Percentiles rank a stretch among this genome's conserved stretches.
These are phyloP conservation scores for Bombus difficillimus DNA, from an alignment of 1,140 invertebrate species.

Conservation along the genomic window DNA sequence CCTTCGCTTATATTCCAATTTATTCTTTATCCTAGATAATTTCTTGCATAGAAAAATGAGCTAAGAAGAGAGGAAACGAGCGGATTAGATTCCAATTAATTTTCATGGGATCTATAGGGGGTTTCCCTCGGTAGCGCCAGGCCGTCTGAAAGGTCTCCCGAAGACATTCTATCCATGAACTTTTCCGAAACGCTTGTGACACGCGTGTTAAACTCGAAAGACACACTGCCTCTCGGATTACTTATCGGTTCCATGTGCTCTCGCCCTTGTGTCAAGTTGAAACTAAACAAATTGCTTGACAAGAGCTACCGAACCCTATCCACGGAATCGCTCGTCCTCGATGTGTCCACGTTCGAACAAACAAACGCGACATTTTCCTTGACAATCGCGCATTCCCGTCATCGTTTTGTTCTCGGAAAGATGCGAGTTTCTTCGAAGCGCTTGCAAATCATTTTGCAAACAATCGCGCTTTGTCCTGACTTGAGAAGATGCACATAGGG, in stretches of 20 bases:
- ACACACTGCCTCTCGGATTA: conserved; percentile 69
- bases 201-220: conserved; percentile 51
- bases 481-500: no score
- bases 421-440: background rate
- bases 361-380: conserved; percentile 45
- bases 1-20: background rate
- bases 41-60: background rate
- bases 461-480: no score
- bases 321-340: conserved; percentile 10
- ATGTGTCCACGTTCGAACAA: conserved; percentile 32
- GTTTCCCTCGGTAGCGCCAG: conserved; percentile 45
- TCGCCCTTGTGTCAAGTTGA: conserved; percentile 71
- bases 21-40: background rate
- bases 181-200: conserved; percentile 59
- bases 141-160: conserved; percentile 40
- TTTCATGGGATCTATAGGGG: background rate
- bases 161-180: conserved; percentile 36
- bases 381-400: background rate
- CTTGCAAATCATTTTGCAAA: background rate
- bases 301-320: conserved; percentile 62
- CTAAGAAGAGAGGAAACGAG: background rate
- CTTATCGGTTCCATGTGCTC: conserved; percentile 73
- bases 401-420: background rate
- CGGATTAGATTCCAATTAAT: conserved; percentile 26
- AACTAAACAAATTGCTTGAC: conserved; percentile 77